Evolutionary conservation across 2,888 invertebrate genomes (phyloP).

Genomic region (Thera britannica): DNA sequence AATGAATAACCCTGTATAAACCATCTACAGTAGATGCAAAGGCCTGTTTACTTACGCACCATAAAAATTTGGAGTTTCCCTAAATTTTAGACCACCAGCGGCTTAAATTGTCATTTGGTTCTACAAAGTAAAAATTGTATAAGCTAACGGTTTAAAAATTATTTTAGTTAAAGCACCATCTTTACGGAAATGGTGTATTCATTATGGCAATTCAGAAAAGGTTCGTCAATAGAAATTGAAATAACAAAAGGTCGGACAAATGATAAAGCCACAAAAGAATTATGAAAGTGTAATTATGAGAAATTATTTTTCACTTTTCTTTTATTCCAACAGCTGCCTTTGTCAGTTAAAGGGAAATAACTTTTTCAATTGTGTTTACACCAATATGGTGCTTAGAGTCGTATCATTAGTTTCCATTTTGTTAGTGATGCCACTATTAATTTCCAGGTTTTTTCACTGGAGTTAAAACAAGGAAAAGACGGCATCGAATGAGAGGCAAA

Average conservation of each 20-base stretch:
- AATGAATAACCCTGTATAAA: too few relatives aligned
- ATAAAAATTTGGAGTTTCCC: too few relatives aligned
- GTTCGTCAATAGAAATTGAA: constrained; percentile 38
- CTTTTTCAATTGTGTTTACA: constrained; percentile 26
- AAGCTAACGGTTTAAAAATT: too few relatives aligned
- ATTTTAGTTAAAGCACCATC: too few relatives aligned
- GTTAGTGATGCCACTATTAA: constrained; percentile 28
- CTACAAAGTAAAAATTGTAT: too few relatives aligned
- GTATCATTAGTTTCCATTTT: constrained; percentile 17
- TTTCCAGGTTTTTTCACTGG: constrained; percentile 42
- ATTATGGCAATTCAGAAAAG: constrained; percentile 30
- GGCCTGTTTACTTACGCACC: too few relatives aligned
- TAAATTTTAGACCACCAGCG: too few relatives aligned
- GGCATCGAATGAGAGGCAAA: constrained; percentile 51
- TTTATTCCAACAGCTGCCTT: constrained; percentile 25
- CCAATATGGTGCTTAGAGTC: neutral
- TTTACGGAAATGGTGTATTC: constrained; percentile 39
- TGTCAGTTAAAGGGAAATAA: constrained; percentile 16
- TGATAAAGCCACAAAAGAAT: constrained; percentile 43
- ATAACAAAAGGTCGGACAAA: constrained; percentile 41
- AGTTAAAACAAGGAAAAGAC: constrained; percentile 54
- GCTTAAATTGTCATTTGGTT: too few relatives aligned
- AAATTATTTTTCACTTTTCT: constrained; percentile 38
- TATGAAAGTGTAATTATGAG: constrained; percentile 41
- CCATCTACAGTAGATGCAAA: too few relatives aligned